A percentile compares a stretch with the other conserved stretches of the same genome.
These are phyloP conservation scores for Pissodes strobi DNA, from an alignment of 1,140 invertebrate genomes.

Conservation along the genomic window DNA sequence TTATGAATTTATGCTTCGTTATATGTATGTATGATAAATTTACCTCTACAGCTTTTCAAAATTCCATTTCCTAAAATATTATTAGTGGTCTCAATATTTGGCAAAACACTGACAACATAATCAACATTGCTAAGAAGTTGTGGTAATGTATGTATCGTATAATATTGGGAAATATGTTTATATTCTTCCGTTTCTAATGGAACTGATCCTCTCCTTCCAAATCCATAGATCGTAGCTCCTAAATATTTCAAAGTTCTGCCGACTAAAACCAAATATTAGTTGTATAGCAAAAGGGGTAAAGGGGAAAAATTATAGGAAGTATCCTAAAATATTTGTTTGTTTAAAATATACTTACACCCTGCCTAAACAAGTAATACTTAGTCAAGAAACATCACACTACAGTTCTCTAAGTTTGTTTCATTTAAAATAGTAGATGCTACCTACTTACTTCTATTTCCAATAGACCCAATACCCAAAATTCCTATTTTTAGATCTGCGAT, in stretches of 20 bases:
- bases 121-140: slow-evolving; percentile 60
- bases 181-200: slow-evolving; percentile 39
- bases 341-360: no score
- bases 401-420: no score
- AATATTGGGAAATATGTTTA: slow-evolving; percentile 48
- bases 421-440: no score
- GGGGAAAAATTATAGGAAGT: no score
- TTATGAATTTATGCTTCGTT: no score
- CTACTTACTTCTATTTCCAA: slow-evolving; percentile 58
- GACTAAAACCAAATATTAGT: no score
- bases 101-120: slow-evolving; percentile 64
- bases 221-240: slow-evolving; percentile 50
- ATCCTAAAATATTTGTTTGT: no score
- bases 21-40: neutral
- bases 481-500: slow-evolving; percentile 58
- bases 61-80: slow-evolving; percentile 54
- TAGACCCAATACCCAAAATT: slow-evolving; percentile 60
- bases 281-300: no score
- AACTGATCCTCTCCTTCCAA: slow-evolving; percentile 51
- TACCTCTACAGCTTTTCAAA: slow-evolving; percentile 54
- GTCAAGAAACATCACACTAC: no score
- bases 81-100: slow-evolving; percentile 59
- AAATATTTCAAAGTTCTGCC: slow-evolving; percentile 55
- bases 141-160: slow-evolving; percentile 51
- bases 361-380: no score